These are phyloP conservation scores for Cheirogaleus major DNA, from an alignment of 2,797 vertebrate genomes.

Conservation along the genomic window DNA sequence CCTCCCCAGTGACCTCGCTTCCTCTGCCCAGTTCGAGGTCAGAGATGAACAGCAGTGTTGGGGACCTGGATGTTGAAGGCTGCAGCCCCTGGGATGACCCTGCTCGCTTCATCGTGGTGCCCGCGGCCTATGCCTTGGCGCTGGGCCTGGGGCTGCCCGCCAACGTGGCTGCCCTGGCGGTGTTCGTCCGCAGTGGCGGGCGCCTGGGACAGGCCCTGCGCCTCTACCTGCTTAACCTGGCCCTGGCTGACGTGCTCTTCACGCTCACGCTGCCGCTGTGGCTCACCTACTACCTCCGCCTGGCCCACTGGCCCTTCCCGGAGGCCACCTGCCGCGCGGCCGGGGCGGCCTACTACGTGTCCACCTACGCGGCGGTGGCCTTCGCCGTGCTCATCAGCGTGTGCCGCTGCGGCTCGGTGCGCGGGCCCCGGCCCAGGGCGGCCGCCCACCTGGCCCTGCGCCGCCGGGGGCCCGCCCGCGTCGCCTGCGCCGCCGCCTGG, in stretches of 20 bases:
- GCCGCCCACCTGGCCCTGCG: slow-evolving; percentile 34
- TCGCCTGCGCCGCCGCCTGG: slow-evolving; percentile 67
- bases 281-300: slow-evolving; percentile 80
- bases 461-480: not conserved
- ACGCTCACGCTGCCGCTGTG: slow-evolving; percentile 81
- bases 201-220: slow-evolving; percentile 80
- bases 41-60: slow-evolving; percentile 47
- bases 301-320: slow-evolving; percentile 78
- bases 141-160: slow-evolving; percentile 80
- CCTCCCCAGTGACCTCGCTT: not conserved
- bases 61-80: fast-evolving
- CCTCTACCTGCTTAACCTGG: slow-evolving; percentile 84
- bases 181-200: slow-evolving; percentile 68
- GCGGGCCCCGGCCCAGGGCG: not conserved
- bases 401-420: slow-evolving; percentile 69
- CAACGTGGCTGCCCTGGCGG: slow-evolving; percentile 74
- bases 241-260: slow-evolving; percentile 80
- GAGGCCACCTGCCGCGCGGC: slow-evolving; percentile 75
- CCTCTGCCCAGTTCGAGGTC: not conserved
- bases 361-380: slow-evolving; percentile 77
- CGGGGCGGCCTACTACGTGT: slow-evolving; percentile 75
- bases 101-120: slow-evolving; percentile 71
- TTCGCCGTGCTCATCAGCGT: slow-evolving; percentile 81
- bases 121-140: slow-evolving; percentile 66
- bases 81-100: slow-evolving; percentile 68